phyloP scores from a whole-genome alignment of 2,888 invertebrate species.

The Cheilosia vernalis region DNA sequence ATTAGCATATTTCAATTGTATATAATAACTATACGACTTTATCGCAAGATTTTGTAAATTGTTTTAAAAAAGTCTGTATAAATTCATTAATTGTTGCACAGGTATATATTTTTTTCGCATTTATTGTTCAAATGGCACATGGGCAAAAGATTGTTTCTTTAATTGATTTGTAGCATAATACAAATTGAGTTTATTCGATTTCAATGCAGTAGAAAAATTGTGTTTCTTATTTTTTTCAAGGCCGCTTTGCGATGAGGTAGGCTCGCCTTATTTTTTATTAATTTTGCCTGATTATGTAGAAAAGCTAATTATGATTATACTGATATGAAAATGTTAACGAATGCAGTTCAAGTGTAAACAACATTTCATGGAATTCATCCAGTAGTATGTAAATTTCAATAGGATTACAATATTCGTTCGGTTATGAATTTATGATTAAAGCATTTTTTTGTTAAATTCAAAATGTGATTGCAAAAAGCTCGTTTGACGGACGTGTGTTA shows the following conservation, averaged over 20 bases:
- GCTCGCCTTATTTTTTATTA: slow-evolving; percentile 43
- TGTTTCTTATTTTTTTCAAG: slow-evolving; percentile 32
- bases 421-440: no score
- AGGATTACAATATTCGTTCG: no score
- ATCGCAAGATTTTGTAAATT: slow-evolving; percentile 33
- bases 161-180: slow-evolving; percentile 8
- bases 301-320: not conserved
- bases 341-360: not conserved
- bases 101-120: slow-evolving; percentile 16
- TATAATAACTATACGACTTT: slow-evolving; percentile 5
- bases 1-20: not conserved
- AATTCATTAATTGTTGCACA: slow-evolving; percentile 12
- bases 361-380: no score
- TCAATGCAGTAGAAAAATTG: slow-evolving; percentile 15
- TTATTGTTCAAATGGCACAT: slow-evolving; percentile 48
- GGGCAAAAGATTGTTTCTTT: slow-evolving; percentile 18
- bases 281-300: slow-evolving; percentile 3
- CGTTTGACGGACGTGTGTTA: no score
- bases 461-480: no score
- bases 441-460: no score
- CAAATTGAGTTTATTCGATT: not conserved
- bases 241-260: slow-evolving; percentile 70
- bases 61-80: slow-evolving; percentile 3
- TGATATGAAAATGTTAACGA: slow-evolving; percentile 42
- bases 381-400: no score